phyloP scores from a whole-genome alignment of 2,888 invertebrate genomes.

The Epirrhoe alternata region DNA sequence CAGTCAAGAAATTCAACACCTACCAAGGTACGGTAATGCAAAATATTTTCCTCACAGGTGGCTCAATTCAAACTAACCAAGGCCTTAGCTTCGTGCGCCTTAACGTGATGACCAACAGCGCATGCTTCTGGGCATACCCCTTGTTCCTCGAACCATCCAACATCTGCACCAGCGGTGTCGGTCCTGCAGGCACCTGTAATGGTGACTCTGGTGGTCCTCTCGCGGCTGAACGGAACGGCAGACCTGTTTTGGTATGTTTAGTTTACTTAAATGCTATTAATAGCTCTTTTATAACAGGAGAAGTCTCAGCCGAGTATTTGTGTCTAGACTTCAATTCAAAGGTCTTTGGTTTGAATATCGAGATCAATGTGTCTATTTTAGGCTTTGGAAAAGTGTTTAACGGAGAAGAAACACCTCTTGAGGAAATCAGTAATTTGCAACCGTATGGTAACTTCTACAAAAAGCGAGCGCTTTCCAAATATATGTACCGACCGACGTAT shows the following conservation, averaged over 20 bases:
- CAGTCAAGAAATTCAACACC: too few species aligned
- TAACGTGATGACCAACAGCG: slow-evolving; percentile 52
- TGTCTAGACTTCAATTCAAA: not conserved
- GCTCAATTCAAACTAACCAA: slow-evolving; percentile 42
- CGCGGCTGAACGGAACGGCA: slow-evolving; percentile 42
- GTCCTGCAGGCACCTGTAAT: slow-evolving; percentile 52
- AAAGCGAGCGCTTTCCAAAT: too few species aligned
- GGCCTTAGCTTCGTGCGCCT: slow-evolving; percentile 52
- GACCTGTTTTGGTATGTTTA: slow-evolving; percentile 48
- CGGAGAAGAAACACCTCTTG: too few species aligned
- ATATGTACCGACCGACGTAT: too few species aligned
- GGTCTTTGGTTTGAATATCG: too few species aligned
- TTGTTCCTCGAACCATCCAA: slow-evolving; percentile 49
- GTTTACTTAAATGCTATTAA: not conserved
- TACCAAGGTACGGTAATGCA: too few species aligned
- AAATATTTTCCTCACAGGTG: slow-evolving; percentile 38
- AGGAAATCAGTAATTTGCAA: too few species aligned
- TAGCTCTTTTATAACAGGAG: not conserved
- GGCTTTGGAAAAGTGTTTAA: too few species aligned
- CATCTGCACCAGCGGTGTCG: slow-evolving; percentile 56
- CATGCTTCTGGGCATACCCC: slow-evolving; percentile 52
- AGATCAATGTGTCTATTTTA: too few species aligned
- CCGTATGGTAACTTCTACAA: too few species aligned
- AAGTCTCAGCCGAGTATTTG: not conserved
- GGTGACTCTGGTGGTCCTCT: slow-evolving; percentile 69